Percentiles rank a stretch among this genome's conserved stretches.
These are phyloP conservation scores for Atrina japonica DNA, from an alignment of 2,888 invertebrate species.

Conservation along the genomic window DNA sequence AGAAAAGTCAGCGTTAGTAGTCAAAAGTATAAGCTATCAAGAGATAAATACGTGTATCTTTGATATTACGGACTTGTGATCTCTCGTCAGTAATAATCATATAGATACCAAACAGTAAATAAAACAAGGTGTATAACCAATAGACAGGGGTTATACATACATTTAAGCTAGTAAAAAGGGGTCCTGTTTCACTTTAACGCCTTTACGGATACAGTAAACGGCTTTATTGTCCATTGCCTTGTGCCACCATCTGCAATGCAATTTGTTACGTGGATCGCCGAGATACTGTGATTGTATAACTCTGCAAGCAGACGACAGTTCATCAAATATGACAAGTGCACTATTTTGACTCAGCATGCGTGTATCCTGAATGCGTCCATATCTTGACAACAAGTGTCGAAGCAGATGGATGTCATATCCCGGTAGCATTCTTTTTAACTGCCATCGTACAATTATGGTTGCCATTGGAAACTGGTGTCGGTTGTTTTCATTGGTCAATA, in stretches of 20 bases:
- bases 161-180: conserved; percentile 17
- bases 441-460: conserved; percentile 60
- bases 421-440: conserved; percentile 43
- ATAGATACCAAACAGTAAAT: too few relatives aligned
- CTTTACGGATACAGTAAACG: conserved; percentile 37
- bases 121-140: not conserved
- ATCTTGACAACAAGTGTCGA: conserved; percentile 40
- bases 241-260: conserved; percentile 63
- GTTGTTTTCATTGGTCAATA: conserved; percentile 48
- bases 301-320: conserved; percentile 52
- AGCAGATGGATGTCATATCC: conserved; percentile 47
- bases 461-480: conserved; percentile 52
- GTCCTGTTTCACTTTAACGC: conserved; percentile 42
- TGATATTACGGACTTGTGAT: too few relatives aligned
- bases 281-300: conserved; percentile 51
- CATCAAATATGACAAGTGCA: conserved; percentile 56
- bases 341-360: conserved; percentile 56
- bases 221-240: conserved; percentile 60
- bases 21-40: too few relatives aligned
- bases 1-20: too few relatives aligned
- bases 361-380: conserved; percentile 50
- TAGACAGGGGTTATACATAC: not conserved
- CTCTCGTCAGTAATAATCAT: too few relatives aligned
- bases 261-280: conserved; percentile 50
- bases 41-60: too few relatives aligned